phyloP scores from a whole-genome alignment of 2,113 vertebrate species.

The Tenebrosternarchus preto region DNA sequence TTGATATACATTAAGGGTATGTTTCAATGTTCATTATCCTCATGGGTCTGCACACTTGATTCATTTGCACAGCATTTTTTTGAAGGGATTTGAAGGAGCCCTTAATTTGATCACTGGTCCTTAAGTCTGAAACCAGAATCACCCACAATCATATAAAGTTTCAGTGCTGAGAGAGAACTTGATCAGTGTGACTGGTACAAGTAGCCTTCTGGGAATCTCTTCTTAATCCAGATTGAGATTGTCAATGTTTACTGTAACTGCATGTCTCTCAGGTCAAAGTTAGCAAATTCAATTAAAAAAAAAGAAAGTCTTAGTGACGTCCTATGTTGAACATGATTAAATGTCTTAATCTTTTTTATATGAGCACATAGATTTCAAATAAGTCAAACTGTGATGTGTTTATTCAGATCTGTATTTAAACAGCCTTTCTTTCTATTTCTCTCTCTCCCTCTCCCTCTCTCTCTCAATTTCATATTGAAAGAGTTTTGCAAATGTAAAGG shows the following conservation, averaged over 20 bases:
- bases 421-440: slow-evolving; percentile 45
- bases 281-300: slow-evolving; percentile 69
- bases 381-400: slow-evolving; percentile 70
- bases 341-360: slow-evolving; percentile 75
- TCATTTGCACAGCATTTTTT: slow-evolving; percentile 8
- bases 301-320: slow-evolving; percentile 75
- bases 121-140: slow-evolving; percentile 22
- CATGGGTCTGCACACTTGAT: not conserved
- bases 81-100: slow-evolving; percentile 4
- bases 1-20: not conserved
- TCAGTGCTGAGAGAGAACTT: slow-evolving; percentile 27
- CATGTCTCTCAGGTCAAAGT: slow-evolving; percentile 70
- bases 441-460: slow-evolving; percentile 25
- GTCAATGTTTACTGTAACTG: slow-evolving; percentile 58
- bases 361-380: slow-evolving; percentile 62
- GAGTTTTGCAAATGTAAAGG: slow-evolving; percentile 57
- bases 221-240: slow-evolving; percentile 53
- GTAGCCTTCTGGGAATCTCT: slow-evolving; percentile 46
- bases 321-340: slow-evolving; percentile 62
- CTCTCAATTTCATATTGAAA: slow-evolving; percentile 55
- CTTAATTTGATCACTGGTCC: slow-evolving; percentile 4
- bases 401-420: slow-evolving; percentile 50
- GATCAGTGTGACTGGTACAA: slow-evolving; percentile 34
- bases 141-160: slow-evolving; percentile 15
- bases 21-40: slow-evolving; percentile 1